These are phyloP conservation scores for Enteromius afrohamiltoni DNA, from an alignment of 2,797 vertebrate species.

Conservation along the genomic window DNA sequence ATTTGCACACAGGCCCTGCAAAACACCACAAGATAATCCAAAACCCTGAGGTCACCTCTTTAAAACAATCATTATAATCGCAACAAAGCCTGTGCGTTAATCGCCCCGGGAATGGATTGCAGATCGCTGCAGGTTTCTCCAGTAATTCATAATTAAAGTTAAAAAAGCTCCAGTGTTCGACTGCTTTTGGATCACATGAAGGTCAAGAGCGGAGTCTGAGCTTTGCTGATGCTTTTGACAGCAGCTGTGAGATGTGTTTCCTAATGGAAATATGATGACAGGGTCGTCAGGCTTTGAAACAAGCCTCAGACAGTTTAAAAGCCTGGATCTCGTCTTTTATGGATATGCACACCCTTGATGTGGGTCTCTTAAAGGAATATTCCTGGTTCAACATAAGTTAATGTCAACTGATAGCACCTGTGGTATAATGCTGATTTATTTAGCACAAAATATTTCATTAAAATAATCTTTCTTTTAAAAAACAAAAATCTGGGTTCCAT, in stretches of 20 bases:
- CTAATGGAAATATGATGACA: constrained; percentile 51
- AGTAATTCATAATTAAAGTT: constrained; percentile 47
- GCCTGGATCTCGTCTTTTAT: background rate
- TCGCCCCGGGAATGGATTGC: constrained; percentile 63
- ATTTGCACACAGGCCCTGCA: constrained; percentile 44
- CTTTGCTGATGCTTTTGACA: constrained; percentile 38
- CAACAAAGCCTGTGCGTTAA: constrained; percentile 58
- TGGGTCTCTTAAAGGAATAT: background rate
- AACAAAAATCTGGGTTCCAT: background rate
- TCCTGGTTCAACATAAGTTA: background rate
- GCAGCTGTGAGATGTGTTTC: constrained; percentile 40
- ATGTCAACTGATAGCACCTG: background rate
- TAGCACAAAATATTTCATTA: too few relatives aligned
- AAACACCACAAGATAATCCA: constrained; percentile 46
- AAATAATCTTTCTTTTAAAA: background rate
- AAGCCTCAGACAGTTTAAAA: constrained; percentile 7
- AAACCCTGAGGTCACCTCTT: constrained; percentile 43
- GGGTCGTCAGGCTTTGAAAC: constrained; percentile 21
- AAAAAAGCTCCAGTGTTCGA: background rate
- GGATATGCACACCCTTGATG: constrained; percentile 17
- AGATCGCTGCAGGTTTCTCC: constrained; percentile 53
- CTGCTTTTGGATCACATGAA: constrained; percentile 54
- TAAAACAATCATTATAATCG: constrained; percentile 58
- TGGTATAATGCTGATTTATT: background rate
- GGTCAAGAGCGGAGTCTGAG: constrained; percentile 50